These are phyloP conservation scores for Watsonalla binaria DNA, from an alignment of 2,888 invertebrate genomes.

Conservation along the genomic window DNA sequence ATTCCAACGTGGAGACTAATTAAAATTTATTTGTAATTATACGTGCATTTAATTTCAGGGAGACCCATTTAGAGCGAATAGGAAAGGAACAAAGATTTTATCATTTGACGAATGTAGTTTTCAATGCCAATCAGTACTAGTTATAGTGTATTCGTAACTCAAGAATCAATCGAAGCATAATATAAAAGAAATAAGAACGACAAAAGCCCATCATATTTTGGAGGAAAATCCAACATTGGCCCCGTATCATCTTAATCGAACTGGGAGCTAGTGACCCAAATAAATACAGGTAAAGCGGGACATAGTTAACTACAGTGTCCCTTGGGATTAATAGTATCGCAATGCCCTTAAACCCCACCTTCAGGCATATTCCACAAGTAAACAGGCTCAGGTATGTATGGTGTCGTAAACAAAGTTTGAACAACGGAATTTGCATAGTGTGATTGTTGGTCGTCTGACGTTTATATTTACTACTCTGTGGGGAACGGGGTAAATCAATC, in stretches of 20 bases:
- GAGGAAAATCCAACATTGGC: too few relatives aligned
- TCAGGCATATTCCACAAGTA: neutral
- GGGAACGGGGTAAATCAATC: neutral
- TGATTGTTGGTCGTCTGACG: neutral
- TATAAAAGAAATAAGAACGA: too few relatives aligned
- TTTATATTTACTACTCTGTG: neutral
- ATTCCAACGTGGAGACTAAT: neutral
- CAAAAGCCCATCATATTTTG: too few relatives aligned
- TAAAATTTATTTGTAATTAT: neutral
- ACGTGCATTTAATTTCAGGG: neutral
- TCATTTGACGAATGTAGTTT: too few relatives aligned
- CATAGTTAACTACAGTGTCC: conserved; percentile 59
- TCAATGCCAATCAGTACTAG: too few relatives aligned
- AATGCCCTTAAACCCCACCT: conserved; percentile 32
- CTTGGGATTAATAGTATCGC: conserved; percentile 56
- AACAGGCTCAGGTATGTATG: neutral
- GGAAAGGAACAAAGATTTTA: too few relatives aligned
- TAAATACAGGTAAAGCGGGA: conserved; percentile 55
- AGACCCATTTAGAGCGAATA: too few relatives aligned
- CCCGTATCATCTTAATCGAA: conserved; percentile 15
- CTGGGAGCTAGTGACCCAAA: conserved; percentile 23
- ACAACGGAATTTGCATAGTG: neutral
- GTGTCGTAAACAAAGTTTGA: conserved; percentile 1
- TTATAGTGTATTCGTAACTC: too few relatives aligned
- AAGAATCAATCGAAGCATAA: too few relatives aligned